phyloP scores from a whole-genome alignment of 2,888 invertebrate genomes.

The Catocala sponsa region DNA sequence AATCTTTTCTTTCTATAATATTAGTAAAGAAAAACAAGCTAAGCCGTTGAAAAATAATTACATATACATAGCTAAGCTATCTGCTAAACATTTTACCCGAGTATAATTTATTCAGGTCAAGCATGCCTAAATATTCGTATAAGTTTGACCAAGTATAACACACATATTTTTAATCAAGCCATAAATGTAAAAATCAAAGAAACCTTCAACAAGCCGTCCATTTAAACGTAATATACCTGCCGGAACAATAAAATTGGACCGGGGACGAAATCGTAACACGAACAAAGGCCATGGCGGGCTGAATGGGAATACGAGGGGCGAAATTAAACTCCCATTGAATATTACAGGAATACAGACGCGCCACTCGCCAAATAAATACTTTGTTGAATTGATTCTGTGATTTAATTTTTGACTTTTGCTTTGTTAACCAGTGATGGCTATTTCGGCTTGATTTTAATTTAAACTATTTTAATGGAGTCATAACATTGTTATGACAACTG shows the following conservation, averaged over 20 bases:
- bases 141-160: background rate
- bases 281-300: constrained; percentile 34
- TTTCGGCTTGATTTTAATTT: no score
- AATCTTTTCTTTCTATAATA: no score
- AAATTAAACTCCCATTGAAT: constrained; percentile 45
- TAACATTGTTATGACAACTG: no score
- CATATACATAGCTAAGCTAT: no score
- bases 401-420: constrained; percentile 13
- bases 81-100: no score
- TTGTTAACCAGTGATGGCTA: background rate
- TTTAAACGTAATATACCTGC: constrained; percentile 29
- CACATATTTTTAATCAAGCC: constrained; percentile 9
- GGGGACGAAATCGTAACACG: constrained; percentile 26
- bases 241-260: constrained; percentile 34
- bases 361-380: constrained; percentile 26
- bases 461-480: no score
- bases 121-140: no score
- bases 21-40: no score
- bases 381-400: constrained; percentile 20
- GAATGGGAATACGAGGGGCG: constrained; percentile 23
- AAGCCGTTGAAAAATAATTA: no score
- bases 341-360: constrained; percentile 25
- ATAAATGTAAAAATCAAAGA: constrained; percentile 1
- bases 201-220: constrained; percentile 1
- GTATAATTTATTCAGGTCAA: no score